Evolutionary conservation across 2,888 invertebrate species (phyloP).

Genomic region (Zhuqinia jingwanae): DNA sequence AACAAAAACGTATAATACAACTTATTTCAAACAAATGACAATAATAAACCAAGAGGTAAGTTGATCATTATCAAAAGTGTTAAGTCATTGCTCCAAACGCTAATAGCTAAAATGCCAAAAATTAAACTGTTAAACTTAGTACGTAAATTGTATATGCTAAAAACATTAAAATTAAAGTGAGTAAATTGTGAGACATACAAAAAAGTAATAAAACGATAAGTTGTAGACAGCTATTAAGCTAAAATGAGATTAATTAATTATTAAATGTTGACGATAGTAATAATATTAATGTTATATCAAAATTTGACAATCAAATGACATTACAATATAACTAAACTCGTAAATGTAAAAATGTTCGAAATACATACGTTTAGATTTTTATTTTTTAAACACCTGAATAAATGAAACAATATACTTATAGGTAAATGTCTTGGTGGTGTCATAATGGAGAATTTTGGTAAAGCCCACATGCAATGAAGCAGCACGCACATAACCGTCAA

Average conservation of each 20-base stretch:
- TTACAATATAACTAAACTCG: no score
- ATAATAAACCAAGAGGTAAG: background rate
- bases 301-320: no score
- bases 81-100: background rate
- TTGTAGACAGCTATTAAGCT: background rate
- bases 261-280: background rate
- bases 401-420: no score
- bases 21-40: background rate
- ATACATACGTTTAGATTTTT: no score
- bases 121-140: constrained; percentile 13
- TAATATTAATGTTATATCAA: no score
- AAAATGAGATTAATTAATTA: background rate
- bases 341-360: no score
- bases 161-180: background rate
- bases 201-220: constrained; percentile 37
- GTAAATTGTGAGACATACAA: constrained; percentile 26
- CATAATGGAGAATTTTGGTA: no score
- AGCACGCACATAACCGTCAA: no score
- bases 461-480: no score
- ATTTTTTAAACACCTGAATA: no score
- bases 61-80: background rate
- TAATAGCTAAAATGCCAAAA: background rate
- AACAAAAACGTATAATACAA: constrained; percentile 22
- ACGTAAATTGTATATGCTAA: background rate
- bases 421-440: no score